Percentiles rank a stretch among this genome's conserved stretches.
Evolutionary conservation across 2,888 invertebrate genomes (phyloP).

Genomic region (Labia minor): DNA sequence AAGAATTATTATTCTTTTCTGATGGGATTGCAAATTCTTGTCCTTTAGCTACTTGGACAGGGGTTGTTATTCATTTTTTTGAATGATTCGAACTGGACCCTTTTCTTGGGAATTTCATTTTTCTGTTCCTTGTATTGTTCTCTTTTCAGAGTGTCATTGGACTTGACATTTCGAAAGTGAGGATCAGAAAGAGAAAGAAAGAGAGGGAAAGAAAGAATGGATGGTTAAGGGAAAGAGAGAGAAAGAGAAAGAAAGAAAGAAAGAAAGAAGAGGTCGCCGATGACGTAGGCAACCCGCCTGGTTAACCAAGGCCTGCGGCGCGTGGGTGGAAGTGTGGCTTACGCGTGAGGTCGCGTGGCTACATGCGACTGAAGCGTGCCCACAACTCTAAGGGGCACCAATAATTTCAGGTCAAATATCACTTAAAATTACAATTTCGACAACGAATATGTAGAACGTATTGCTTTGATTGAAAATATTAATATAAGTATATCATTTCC

Average conservation of each 20-base stretch:
- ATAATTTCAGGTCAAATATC: background rate
- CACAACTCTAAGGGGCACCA: background rate
- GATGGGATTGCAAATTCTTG: no score
- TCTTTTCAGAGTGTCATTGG: background rate
- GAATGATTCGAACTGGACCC: no score
- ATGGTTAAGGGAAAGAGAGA: background rate
- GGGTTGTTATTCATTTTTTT: no score
- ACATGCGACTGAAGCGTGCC: background rate
- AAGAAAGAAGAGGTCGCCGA: background rate
- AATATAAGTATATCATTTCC: no score
- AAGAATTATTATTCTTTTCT: no score
- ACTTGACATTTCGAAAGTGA: background rate
- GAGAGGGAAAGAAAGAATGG: background rate
- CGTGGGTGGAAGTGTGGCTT: background rate
- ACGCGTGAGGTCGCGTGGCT: background rate
- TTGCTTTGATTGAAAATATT: no score
- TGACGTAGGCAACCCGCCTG: background rate
- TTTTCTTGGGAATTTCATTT: no score
- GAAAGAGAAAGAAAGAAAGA: background rate
- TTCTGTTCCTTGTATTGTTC: no score
- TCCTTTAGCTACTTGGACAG: no score
- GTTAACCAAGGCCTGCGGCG: background rate
- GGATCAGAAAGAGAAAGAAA: background rate
- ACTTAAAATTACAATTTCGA: background rate
- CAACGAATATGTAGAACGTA: background rate